Evolutionary conservation across 2,888 invertebrate genomes (phyloP).

Genomic region (Rhingia campestris): DNA sequence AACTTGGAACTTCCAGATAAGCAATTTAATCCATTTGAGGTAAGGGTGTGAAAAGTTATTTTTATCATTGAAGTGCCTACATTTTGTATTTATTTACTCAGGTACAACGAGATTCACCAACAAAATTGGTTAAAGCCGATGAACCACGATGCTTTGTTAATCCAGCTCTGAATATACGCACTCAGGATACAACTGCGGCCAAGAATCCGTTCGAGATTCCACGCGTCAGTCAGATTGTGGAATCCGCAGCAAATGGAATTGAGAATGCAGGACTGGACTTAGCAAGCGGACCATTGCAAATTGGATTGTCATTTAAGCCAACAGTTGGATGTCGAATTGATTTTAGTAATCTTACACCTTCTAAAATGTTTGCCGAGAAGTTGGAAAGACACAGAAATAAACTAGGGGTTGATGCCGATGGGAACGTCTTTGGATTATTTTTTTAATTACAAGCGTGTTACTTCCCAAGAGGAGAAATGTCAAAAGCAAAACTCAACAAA

Average conservation of each 20-base stretch:
- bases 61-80: not conserved
- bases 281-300: conserved; percentile 77
- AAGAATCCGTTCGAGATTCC: conserved; percentile 82
- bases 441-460: too few relatives aligned
- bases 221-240: conserved; percentile 74
- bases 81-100: conserved; percentile 50
- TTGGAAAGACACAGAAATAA: too few relatives aligned
- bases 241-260: conserved; percentile 69
- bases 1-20: conserved; percentile 82
- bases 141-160: conserved; percentile 80
- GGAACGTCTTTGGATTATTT: too few relatives aligned
- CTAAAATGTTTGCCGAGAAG: conserved; percentile 80
- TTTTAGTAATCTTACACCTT: conserved; percentile 80
- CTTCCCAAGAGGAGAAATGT: too few relatives aligned
- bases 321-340: conserved; percentile 81
- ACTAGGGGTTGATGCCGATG: too few relatives aligned
- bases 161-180: conserved; percentile 80
- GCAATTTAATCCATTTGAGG: conserved; percentile 82
- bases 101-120: conserved; percentile 76
- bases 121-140: conserved; percentile 24
- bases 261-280: conserved; percentile 76
- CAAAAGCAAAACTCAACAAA: too few relatives aligned
- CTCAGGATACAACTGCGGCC: conserved; percentile 78
- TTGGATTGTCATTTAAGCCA: conserved; percentile 81
- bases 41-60: conserved; percentile 46